These are phyloP conservation scores for Zaprionus davidi DNA, from an alignment of 1,140 invertebrate genomes.

Conservation along the genomic window DNA sequence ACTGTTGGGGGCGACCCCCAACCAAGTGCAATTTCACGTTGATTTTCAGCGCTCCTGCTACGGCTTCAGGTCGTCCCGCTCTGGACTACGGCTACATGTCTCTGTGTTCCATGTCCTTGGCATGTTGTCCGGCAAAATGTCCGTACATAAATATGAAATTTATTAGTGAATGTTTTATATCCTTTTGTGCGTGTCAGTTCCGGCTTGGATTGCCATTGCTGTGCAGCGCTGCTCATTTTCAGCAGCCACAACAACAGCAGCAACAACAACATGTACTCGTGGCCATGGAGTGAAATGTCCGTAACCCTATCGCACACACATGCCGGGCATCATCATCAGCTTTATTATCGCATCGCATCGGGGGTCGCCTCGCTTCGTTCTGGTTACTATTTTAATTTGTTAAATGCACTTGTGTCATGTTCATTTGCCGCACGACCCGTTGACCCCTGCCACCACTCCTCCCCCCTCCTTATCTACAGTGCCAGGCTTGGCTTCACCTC, in stretches of 20 bases:
- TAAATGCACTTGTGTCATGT: slow-evolving; percentile 72
- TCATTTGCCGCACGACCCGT: slow-evolving; percentile 41
- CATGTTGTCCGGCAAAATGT: slow-evolving; percentile 39
- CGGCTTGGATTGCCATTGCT: slow-evolving; percentile 64
- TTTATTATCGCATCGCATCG: slow-evolving; percentile 35
- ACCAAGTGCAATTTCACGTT: slow-evolving; percentile 58
- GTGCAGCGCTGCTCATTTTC: slow-evolving; percentile 45
- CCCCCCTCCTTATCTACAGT: too few species aligned
- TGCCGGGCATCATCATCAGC: slow-evolving; percentile 46
- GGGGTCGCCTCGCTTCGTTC: slow-evolving; percentile 26
- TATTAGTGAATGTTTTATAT: slow-evolving; percentile 80
- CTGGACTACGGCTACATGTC: neutral
- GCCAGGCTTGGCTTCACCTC: neutral
- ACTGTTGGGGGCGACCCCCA: too few species aligned
- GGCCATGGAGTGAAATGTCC: neutral
- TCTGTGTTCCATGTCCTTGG: neutral
- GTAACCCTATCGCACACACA: slow-evolving; percentile 7
- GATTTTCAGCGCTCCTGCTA: slow-evolving; percentile 44
- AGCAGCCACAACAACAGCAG: slow-evolving; percentile 38
- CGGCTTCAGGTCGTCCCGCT: neutral
- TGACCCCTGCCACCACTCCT: neutral
- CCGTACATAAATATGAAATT: slow-evolving; percentile 79
- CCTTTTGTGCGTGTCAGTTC: slow-evolving; percentile 80
- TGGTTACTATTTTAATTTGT: slow-evolving; percentile 76
- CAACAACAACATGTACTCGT: slow-evolving; percentile 11